Conservation (phyloP, 2,888 invertebrate species). For the Cremastobaeus sp. region DNA sequence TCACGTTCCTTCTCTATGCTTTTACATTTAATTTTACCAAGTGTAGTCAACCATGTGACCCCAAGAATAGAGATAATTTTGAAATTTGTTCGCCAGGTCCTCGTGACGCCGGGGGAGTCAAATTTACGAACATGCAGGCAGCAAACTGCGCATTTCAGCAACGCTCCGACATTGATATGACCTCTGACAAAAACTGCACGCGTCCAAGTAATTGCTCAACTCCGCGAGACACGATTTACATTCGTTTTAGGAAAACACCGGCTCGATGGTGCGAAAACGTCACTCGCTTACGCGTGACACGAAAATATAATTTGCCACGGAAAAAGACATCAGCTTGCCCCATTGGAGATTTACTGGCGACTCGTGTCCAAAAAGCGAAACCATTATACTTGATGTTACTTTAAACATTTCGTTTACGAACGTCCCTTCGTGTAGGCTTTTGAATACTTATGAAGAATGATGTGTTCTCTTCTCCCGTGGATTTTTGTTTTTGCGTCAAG, state of each 20-base stretch:
- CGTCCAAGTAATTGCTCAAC: slow-evolving; percentile 33
- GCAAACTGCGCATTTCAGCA: too few species aligned
- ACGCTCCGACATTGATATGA: slow-evolving; percentile 20
- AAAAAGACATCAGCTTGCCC: slow-evolving; percentile 56
- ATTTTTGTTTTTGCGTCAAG: slow-evolving; percentile 24
- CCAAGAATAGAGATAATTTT: slow-evolving; percentile 56
- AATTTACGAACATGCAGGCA: slow-evolving; percentile 26
- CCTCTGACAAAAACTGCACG: slow-evolving; percentile 25
- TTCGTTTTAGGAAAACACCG: slow-evolving; percentile 41
- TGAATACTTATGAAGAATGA: slow-evolving; percentile 64
- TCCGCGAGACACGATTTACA: slow-evolving; percentile 33
- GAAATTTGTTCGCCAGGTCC: slow-evolving; percentile 40
- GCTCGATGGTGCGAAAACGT: slow-evolving; percentile 34
- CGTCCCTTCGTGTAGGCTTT: slow-evolving; percentile 27
- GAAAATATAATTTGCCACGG: slow-evolving; percentile 57
- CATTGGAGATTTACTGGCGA: slow-evolving; percentile 56
- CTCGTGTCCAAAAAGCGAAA: slow-evolving; percentile 65
- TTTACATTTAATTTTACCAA: slow-evolving; percentile 56
- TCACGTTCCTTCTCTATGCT: slow-evolving; percentile 60
- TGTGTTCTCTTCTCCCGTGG: slow-evolving; percentile 1
- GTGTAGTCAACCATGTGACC: slow-evolving; percentile 57
- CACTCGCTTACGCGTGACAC: slow-evolving; percentile 50
- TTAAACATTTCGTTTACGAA: slow-evolving; percentile 63
- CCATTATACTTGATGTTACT: slow-evolving; percentile 66
- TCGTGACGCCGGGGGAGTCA: slow-evolving; percentile 14